A percentile compares a stretch with the other conserved stretches of the same genome.
Evolutionary conservation across 2,888 invertebrate genomes (phyloP).

Genomic region (Pycnomerus fuliginosus): DNA sequence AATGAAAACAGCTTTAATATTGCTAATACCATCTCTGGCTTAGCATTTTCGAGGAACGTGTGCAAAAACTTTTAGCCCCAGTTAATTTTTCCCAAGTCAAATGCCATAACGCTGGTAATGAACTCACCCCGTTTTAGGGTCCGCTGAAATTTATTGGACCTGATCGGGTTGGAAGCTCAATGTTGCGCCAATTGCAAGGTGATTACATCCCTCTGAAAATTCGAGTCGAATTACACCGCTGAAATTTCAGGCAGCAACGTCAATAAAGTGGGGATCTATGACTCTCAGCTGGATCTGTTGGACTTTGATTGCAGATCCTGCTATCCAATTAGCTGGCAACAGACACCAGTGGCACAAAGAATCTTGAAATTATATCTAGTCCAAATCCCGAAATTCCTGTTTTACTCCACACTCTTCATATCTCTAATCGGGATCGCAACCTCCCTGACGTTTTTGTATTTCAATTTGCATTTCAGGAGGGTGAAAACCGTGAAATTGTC

Average conservation of each 20-base stretch:
- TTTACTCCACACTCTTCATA: slow-evolving; percentile 70
- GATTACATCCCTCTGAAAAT: slow-evolving; percentile 12
- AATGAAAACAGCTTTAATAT: no score
- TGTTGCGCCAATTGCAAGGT: slow-evolving; percentile 88
- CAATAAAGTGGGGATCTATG: slow-evolving; percentile 71
- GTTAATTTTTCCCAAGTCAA: no score
- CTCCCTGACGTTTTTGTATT: slow-evolving; percentile 74
- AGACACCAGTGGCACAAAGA: slow-evolving; percentile 77
- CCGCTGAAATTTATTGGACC: slow-evolving; percentile 87
- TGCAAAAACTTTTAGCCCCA: no score
- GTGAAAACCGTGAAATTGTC: slow-evolving; percentile 88
- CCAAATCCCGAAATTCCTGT: slow-evolving; percentile 74
- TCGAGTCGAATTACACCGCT: slow-evolving; percentile 16
- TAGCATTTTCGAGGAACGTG: no score
- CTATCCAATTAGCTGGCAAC: slow-evolving; percentile 67
- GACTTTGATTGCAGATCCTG: slow-evolving; percentile 73
- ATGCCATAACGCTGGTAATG: no score
- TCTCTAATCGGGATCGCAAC: slow-evolving; percentile 74
- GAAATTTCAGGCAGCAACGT: slow-evolving; percentile 63
- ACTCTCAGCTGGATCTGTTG: slow-evolving; percentile 61
- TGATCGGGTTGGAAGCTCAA: slow-evolving; percentile 83
- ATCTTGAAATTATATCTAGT: slow-evolving; percentile 74
- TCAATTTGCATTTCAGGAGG: slow-evolving; percentile 80
- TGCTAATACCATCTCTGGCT: no score
- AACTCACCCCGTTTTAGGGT: no score